Percentiles rank a stretch among this genome's conserved stretches.
Conservation (phyloP, 2,113 vertebrate species). For the Anolis sagrei region DNA sequence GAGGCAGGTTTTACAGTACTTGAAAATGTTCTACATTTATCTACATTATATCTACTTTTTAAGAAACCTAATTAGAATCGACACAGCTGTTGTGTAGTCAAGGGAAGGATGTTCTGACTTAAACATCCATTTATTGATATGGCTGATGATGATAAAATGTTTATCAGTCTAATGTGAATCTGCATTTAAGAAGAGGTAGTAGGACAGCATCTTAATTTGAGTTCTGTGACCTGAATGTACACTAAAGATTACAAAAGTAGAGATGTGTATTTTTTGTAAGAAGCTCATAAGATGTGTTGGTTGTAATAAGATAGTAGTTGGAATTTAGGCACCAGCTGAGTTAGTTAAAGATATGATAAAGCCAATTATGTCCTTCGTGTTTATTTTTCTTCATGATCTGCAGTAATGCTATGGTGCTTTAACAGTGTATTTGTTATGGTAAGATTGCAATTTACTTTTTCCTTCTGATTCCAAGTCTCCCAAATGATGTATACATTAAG, state of each 20-base stretch:
- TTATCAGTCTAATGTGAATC: neutral
- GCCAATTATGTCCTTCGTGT: too few relatives aligned
- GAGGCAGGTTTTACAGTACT: slow-evolving; percentile 11
- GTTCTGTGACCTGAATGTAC: too few relatives aligned
- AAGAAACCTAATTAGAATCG: neutral
- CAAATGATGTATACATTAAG: neutral
- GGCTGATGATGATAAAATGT: too few relatives aligned
- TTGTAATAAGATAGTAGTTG: too few relatives aligned
- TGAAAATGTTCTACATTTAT: slow-evolving; percentile 8
- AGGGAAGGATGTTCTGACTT: neutral
- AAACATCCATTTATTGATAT: neutral
- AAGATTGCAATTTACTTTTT: neutral
- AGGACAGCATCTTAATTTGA: neutral
- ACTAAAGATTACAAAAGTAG: neutral
- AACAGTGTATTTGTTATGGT: neutral
- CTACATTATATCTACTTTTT: neutral
- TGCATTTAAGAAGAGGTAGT: neutral
- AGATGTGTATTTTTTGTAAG: neutral
- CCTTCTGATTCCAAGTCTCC: neutral
- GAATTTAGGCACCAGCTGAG: too few relatives aligned
- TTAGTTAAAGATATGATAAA: too few relatives aligned
- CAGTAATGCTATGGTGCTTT: neutral
- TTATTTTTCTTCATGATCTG: too few relatives aligned
- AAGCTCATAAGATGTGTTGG: too few relatives aligned
- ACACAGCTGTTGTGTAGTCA: neutral